These are phyloP conservation scores for Microchirus variegatus DNA, from an alignment of 2,797 vertebrate species.

Conservation along the genomic window DNA sequence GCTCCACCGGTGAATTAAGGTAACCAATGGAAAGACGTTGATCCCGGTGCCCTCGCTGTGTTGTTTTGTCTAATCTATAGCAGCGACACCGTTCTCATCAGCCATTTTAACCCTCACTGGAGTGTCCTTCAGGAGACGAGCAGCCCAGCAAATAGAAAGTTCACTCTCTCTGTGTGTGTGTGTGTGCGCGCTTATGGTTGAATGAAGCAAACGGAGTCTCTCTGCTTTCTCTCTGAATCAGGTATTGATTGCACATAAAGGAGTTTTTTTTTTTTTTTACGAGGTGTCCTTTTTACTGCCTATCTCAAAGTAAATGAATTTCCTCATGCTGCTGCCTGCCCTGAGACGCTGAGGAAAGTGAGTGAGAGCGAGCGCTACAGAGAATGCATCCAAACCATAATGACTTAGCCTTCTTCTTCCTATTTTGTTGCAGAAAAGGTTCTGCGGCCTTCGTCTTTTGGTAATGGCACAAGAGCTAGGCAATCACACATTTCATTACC, in stretches of 20 bases:
- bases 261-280: conserved; percentile 60
- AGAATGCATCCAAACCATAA: conserved; percentile 46
- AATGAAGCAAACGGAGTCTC: conserved; percentile 45
- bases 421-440: conserved; percentile 46
- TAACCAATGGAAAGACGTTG: conserved; percentile 22
- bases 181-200: conserved; percentile 38
- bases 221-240: conserved; percentile 59
- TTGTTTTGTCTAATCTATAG: conserved; percentile 27
- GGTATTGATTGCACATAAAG: conserved; percentile 81
- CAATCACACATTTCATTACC: conserved; percentile 68
- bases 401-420: conserved; percentile 53
- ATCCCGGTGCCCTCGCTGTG: conserved; percentile 18
- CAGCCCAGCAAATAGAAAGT: conserved; percentile 57
- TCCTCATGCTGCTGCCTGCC: conserved; percentile 50
- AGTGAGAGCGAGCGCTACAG: conserved; percentile 1
- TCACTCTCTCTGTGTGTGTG: conserved; percentile 35
- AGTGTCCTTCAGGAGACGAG: conserved; percentile 58
- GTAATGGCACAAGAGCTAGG: conserved; percentile 45
- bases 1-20: conserved; percentile 19
- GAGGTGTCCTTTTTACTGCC: conserved; percentile 71
- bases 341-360: conserved; percentile 45
- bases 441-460: conserved; percentile 36
- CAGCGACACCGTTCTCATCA: conserved; percentile 44
- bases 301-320: conserved; percentile 78
- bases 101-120: conserved; percentile 31